Evolutionary conservation across 1,140 invertebrate genomes (phyloP), one percentile per base, ranked within the genome.

Genomic region (Calosoma granatense): DNA sequence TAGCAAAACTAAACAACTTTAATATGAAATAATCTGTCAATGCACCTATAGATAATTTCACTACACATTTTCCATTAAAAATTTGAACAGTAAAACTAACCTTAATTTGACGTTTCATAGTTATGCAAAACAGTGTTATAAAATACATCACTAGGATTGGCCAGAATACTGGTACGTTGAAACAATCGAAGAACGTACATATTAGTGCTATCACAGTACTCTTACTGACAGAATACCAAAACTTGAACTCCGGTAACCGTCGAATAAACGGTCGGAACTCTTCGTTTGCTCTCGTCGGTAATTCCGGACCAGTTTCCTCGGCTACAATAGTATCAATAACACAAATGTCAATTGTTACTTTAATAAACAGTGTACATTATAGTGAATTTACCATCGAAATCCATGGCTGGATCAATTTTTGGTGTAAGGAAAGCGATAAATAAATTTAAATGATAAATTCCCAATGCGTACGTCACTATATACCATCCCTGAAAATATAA

Each of bases 151-250:
- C 93, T 67, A 99, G 81, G 63, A 99, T 99, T 51, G 97, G 97
- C 97, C 97, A 99, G 74, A 99, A 99, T 64, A 99, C 97, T 68
- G 97, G 97, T 70, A 99, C 88, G 80, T 99, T 97, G 71, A 98
- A 96, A 62, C 89, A 88, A 68, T 98, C 94, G 73, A 99, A 98
- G 71, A 97, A 92, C 54, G 97, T 99, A 74, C 93, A 97, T 61
- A 87, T 77, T 65, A 95, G 81, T 22, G 88, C 93, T 63, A 99
- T 81, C 1, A 93, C 54, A n/a, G 95, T 96, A 52, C 95, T 95
- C 71, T 95, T 98, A 36, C 90, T 88, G 51, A 97, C 89, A 63
- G 94, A 96, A 67, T 97, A 87, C 97, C 97, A 99, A 76, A 99
- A 99, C 77, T 99, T 99, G 72, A 99, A 99, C 79, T 99, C 97